Evolutionary conservation across 2,113 vertebrate species (phyloP).

Genomic region (Peromyscus californicus): DNA sequence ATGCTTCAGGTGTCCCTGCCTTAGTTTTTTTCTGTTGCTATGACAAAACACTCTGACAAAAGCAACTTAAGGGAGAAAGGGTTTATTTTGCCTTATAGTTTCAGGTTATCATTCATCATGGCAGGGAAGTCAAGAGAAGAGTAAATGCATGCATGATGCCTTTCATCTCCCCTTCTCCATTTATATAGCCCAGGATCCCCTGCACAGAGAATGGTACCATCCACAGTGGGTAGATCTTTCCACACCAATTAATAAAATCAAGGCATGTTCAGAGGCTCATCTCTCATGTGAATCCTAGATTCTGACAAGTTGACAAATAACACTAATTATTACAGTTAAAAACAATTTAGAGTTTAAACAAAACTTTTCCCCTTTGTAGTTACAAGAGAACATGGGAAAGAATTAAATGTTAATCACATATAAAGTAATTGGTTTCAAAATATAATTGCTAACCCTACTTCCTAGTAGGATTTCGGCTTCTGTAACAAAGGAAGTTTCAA

Average conservation of each 20-base stretch:
- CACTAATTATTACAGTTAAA: not conserved
- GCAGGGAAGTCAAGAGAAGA: not conserved
- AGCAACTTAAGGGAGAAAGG: not conserved
- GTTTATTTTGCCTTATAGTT: not conserved
- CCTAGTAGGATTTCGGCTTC: not conserved
- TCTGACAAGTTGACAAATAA: not conserved
- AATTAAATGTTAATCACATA: not conserved
- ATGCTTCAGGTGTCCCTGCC: not conserved
- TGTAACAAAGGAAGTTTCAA: not conserved
- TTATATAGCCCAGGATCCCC: too few species aligned
- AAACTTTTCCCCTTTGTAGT: not conserved
- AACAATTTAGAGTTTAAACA: slow-evolving; percentile 32
- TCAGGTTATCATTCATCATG: not conserved
- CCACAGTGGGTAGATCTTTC: not conserved
- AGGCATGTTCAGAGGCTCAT: not conserved
- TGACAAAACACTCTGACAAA: not conserved
- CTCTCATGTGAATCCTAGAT: not conserved
- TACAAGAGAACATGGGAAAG: not conserved
- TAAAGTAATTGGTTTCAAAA: not conserved
- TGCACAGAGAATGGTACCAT: not conserved
- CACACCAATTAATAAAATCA: not conserved
- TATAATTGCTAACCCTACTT: not conserved
- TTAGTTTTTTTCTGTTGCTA: not conserved
- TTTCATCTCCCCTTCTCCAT: not conserved
- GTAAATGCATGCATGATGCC: not conserved